Evolutionary conservation across 2,888 invertebrate species (phyloP).

Genomic region (Entomobrya proxima): DNA sequence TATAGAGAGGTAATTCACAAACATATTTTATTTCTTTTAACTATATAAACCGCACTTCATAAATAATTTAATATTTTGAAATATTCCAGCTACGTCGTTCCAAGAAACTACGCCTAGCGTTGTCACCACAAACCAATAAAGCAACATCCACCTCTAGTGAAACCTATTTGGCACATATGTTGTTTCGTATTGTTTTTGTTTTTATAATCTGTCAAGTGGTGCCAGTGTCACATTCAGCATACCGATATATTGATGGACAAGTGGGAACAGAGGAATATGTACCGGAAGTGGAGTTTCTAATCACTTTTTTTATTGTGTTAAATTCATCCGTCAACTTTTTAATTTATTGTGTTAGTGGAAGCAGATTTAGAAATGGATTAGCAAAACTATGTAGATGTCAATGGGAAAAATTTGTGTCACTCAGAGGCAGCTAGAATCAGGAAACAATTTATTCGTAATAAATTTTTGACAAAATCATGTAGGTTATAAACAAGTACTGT

Average conservation of each 20-base stretch:
- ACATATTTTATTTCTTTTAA: too few species aligned
- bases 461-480: too few species aligned
- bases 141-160: not conserved
- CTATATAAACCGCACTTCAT: not conserved
- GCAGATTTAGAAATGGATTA: not conserved
- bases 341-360: not conserved
- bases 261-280: not conserved
- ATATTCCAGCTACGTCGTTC: not conserved
- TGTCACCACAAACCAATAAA: too few species aligned
- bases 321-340: not conserved
- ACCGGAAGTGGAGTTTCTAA: not conserved
- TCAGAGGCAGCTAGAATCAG: too few species aligned
- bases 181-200: not conserved
- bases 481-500: too few species aligned
- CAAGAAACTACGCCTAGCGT: not conserved
- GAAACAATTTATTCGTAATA: too few species aligned
- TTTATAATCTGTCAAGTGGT: not conserved
- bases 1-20: conserved; percentile 65
- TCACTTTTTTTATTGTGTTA: not conserved
- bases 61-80: not conserved
- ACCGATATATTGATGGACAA: not conserved
- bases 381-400: too few species aligned
- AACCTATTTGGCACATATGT: not conserved
- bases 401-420: too few species aligned
- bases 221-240: not conserved